A percentile compares a stretch with the other conserved stretches of the same genome.
These are phyloP conservation scores for Vulpes vulpes DNA, from an alignment of 2,113 vertebrate genomes.

Conservation along the genomic window DNA sequence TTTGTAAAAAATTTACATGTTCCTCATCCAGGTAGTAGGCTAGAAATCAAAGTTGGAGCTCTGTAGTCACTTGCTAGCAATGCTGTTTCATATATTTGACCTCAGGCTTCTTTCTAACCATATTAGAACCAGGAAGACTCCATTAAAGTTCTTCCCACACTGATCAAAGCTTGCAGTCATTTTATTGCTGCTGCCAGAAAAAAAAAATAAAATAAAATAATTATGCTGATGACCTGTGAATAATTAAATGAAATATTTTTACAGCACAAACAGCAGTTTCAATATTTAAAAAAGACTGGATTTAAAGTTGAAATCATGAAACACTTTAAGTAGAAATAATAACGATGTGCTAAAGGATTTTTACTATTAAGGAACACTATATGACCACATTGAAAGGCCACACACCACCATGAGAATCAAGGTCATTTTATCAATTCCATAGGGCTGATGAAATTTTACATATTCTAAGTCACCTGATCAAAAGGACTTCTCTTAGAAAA, in stretches of 20 bases:
- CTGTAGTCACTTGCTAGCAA: background rate
- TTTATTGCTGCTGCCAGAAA: slow-evolving; percentile 61
- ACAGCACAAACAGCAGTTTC: slow-evolving; percentile 36
- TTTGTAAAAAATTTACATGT: background rate
- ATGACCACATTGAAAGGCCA: background rate
- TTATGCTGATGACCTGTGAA: slow-evolving; percentile 32
- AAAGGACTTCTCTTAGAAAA: background rate
- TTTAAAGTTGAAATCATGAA: slow-evolving; percentile 2
- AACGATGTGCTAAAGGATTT: background rate
- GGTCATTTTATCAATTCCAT: background rate
- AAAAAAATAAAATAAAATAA: background rate
- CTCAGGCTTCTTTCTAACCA: slow-evolving; percentile 52
- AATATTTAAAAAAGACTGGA: background rate
- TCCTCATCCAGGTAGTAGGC: background rate
- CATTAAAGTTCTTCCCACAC: slow-evolving; percentile 70
- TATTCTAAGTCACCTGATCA: background rate
- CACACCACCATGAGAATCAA: background rate
- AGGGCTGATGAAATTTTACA: background rate
- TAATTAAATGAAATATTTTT: slow-evolving; percentile 65
- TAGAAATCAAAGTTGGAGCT: background rate
- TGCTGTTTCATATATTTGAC: background rate
- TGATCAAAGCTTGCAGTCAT: slow-evolving; percentile 66
- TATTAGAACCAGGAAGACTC: background rate
- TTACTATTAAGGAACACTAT: background rate
- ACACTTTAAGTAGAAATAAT: slow-evolving; percentile 26